A percentile compares a stretch with the other conserved stretches of the same genome.
Evolutionary conservation across 1,140 invertebrate species (phyloP).

Genomic region (Lasioglossum baleicum): DNA sequence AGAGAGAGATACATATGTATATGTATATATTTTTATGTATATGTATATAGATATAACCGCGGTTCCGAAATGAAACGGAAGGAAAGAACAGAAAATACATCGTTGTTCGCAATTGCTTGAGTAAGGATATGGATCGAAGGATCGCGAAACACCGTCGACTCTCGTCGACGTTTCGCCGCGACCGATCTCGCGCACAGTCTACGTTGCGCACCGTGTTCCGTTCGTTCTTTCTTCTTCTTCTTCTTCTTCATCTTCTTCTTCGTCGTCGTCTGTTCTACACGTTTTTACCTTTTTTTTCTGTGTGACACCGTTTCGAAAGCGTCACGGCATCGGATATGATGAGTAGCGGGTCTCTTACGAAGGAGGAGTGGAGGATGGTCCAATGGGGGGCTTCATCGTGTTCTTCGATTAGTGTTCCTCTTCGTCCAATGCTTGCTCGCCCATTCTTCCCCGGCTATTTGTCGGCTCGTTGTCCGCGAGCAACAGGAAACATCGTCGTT

Average conservation of each 20-base stretch:
- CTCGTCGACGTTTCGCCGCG: conserved; percentile 44
- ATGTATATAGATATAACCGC: conserved; percentile 72
- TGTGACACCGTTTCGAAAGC: conserved; percentile 2
- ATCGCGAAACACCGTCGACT: conserved; percentile 50
- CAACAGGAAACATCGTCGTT: conserved; percentile 8
- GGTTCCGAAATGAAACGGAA: conserved; percentile 64
- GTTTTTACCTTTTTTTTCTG: conserved; percentile 39
- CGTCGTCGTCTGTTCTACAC: conserved; percentile 29
- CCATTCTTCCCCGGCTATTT: not conserved
- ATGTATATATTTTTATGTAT: conserved; percentile 62
- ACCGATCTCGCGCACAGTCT: conserved; percentile 26
- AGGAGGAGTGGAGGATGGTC: conserved; percentile 57
- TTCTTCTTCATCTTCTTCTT: not conserved
- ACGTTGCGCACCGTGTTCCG: not conserved
- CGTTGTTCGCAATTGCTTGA: conserved; percentile 79
- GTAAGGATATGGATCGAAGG: conserved; percentile 78
- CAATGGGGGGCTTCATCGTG: conserved; percentile 48
- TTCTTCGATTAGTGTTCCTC: conserved; percentile 26
- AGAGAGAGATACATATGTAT: conserved; percentile 43
- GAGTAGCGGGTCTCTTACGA: conserved; percentile 56
- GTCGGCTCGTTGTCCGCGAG: not conserved
- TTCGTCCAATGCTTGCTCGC: not conserved
- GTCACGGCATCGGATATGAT: conserved; percentile 68
- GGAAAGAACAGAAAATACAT: conserved; percentile 75
- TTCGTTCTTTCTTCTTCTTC: conserved; percentile 23